Percentiles rank a stretch among this genome's conserved stretches.
These are phyloP conservation scores for Caloenas nicobarica DNA, from an alignment of 2,113 vertebrate genomes.

Conservation along the genomic window DNA sequence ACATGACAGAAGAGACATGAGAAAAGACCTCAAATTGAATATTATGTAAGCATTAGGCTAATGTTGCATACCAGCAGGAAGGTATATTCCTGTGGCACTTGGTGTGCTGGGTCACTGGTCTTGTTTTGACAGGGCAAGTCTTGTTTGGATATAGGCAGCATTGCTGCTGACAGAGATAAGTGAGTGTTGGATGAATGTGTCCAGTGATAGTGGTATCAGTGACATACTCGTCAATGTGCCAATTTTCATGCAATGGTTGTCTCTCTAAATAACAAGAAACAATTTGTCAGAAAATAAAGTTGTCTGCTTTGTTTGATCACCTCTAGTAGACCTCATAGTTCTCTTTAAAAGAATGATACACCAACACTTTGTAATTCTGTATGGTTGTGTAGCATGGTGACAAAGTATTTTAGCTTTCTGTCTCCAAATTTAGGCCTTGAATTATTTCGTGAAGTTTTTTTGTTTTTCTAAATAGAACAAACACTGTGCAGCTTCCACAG, in stretches of 20 bases:
- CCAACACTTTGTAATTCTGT: neutral
- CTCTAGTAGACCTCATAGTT: neutral
- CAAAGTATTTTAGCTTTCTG: neutral
- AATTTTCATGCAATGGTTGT: neutral
- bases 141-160: neutral
- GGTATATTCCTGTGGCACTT: neutral
- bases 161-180: neutral
- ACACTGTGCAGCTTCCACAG: neutral
- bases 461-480: neutral
- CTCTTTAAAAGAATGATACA: neutral
- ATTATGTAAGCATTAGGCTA: neutral
- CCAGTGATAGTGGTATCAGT: neutral
- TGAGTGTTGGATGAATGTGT: neutral
- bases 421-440: neutral
- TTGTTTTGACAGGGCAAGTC: slow-evolving; percentile 21
- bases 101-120: slow-evolving; percentile 4
- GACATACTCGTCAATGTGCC: neutral
- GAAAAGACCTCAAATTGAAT: neutral
- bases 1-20: neutral
- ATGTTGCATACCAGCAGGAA: neutral
- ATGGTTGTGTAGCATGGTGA: neutral
- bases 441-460: neutral
- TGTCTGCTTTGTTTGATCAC: neutral
- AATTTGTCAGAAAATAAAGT: neutral
- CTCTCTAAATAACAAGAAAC: neutral